phyloP scores from a whole-genome alignment of 1,140 invertebrate species.

The Hyles euphorbiae region DNA sequence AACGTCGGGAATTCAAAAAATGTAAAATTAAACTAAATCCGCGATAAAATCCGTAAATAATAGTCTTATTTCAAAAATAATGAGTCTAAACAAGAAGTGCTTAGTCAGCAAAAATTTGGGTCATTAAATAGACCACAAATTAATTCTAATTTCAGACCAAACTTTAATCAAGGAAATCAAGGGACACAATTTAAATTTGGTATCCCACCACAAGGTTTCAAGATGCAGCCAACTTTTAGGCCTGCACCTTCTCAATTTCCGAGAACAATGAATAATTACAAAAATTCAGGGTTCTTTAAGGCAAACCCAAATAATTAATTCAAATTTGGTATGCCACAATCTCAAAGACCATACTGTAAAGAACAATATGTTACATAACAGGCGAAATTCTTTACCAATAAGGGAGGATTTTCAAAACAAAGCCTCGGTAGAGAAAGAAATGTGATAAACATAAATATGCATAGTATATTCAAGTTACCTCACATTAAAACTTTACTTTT shows the following conservation, averaged over 20 bases:
- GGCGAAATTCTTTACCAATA: not conserved
- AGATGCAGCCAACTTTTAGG: not conserved
- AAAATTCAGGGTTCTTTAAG: not conserved
- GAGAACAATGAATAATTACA: not conserved
- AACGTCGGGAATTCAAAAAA: too few relatives aligned
- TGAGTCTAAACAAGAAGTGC: too few relatives aligned
- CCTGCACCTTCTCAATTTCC: not conserved
- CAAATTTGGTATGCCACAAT: not conserved
- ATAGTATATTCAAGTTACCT: too few relatives aligned
- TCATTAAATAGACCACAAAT: too few relatives aligned
- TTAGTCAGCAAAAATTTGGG: too few relatives aligned
- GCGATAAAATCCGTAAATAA: too few relatives aligned
- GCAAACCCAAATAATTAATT: slow-evolving; percentile 1
- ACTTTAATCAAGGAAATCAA: not conserved
- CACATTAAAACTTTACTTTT: too few relatives aligned
- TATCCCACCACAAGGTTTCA: not conserved
- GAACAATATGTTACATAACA: not conserved
- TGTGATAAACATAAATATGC: not conserved
- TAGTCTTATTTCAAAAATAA: too few relatives aligned
- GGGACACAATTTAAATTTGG: not conserved
- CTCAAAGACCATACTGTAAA: not conserved
- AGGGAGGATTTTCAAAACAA: not conserved
- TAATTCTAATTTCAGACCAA: not conserved
- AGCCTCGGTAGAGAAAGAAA: slow-evolving; percentile 5
- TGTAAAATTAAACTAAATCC: too few relatives aligned